Base-by-base conservation (phyloP, 2,797 vertebrate genomes). In the Acanthurus tractus region DNA sequence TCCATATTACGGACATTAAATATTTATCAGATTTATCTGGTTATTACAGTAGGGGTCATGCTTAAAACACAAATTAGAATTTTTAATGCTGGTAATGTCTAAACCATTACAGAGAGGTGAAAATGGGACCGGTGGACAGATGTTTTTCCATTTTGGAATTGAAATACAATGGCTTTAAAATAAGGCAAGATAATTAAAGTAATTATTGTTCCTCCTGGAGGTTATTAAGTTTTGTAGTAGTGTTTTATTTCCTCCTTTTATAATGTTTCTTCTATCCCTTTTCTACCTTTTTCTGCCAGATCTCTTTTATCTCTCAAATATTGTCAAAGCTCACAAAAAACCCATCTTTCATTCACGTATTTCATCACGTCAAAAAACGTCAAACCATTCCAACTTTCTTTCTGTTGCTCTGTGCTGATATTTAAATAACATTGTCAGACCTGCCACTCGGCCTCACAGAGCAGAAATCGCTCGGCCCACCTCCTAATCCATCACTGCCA, bases 401-500 rank as follows among this genome's bases (percentile, higher is more conserved):
- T 46, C 64, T 3, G 13, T 57, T 61, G 67, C 44, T 42, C 58
- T 42, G 74, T 53, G 53, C 57, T 68, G 50, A 63, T 56, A 81
- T 84, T 83, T 71, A 57, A 78, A 84, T 66, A 70, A 55, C 62
- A 64, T 55, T 56, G 49, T 48, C 68, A 68, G 76, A 63, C 55
- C 58, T 79, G 57, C 69, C 74, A 65, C 59, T 65, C 61, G 62
- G 55, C 69, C 57, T 64, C 44, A 65, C 49, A 63, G 29, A 74
- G 55, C 46, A 22, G 42, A 59, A 10, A 78, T 61, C 42, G 76
- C 77, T 58, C n/a, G 9, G 48, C 68, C 46, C 61, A 11, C 77
- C n/a, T 79, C 49, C 74, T 74, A 70, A 87, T 86, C 69, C 58
- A 76, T 84, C 68, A 78, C 14, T 22, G 22, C 50, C 61, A 68